These are phyloP conservation scores for Macquaria ambigua DNA, from an alignment of 2,113 vertebrate genomes.

Conservation along the genomic window DNA sequence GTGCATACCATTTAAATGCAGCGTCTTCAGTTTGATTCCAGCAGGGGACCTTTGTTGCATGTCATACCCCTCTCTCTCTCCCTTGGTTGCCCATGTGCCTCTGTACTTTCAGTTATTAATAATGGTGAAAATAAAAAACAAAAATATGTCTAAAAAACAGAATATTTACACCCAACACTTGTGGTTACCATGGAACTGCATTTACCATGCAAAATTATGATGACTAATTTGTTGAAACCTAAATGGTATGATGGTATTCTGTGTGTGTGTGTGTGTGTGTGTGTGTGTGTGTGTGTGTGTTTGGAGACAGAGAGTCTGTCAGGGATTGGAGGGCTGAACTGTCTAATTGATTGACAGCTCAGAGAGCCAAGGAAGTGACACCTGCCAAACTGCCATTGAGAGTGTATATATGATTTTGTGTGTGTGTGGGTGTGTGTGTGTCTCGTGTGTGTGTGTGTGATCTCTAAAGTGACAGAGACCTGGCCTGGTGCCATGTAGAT, in stretches of 20 bases:
- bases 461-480: conserved; percentile 44
- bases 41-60: neutral
- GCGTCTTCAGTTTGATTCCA: conserved; percentile 1
- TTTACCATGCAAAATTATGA: neutral
- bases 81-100: neutral
- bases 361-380: conserved; percentile 71
- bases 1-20: neutral
- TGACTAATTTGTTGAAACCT: conserved; percentile 14
- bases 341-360: conserved; percentile 78
- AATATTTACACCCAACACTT: neutral
- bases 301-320: conserved; percentile 36
- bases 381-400: conserved; percentile 72
- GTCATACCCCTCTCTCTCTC: neutral
- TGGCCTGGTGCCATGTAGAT: conserved; percentile 50
- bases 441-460: conserved; percentile 10
- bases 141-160: neutral
- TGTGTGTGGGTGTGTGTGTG: conserved; percentile 20
- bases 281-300: conserved; percentile 3
- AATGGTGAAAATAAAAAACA: neutral
- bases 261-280: neutral
- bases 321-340: conserved; percentile 64
- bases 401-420: conserved; percentile 19
- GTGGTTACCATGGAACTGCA: neutral
- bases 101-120: neutral
- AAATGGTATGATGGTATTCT: neutral